Base-by-base conservation (phyloP, 1,140 invertebrate species). In the Drosophila kanapiae region DNA sequence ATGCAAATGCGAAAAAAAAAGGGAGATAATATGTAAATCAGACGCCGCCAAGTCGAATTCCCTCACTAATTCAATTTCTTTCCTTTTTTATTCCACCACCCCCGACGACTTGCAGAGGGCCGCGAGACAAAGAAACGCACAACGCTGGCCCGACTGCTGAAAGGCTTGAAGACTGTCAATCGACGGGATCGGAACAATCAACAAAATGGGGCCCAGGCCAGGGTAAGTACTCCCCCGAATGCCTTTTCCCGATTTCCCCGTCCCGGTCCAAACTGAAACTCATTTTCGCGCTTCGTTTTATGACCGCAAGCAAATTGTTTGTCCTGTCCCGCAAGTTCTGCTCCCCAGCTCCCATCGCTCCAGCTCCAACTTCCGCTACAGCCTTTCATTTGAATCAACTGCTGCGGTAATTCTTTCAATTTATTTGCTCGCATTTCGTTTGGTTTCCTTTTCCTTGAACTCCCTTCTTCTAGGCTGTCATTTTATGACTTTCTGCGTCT, bases 151-250 rank as follows among this genome's bases (percentile, higher is more conserved):
- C 85, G 92, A 51, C 75, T 93, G 63, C 72, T 93, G 75, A 93
- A 93, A 81, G 92, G 92, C 72, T 87, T 93, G 63, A 93, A 92
- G 79, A 93, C 92, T 81, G 92, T 93, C 76, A 93, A 93, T 93
- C 92, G 92, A 76, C 78, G 92, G 78, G 92, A 93, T 92, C 90
- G 92, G 70, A 93, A 83, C 82, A 87, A 92, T 85, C 91, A 93
- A 82, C 88, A 91, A 53, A 82, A 92, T 81, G 84, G 80, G 62
- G 84, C 91, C 45, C 92, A 93, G 78, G 90, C 91, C 35, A 91
- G 92, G 83, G 92, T 93, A 92, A 92, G 92, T 86, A 63, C 53
- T 53, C 38, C 13, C 57, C 38, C 45, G 33, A 31, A 49, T 27
- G 49, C 29, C 29, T 37, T 11, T 43, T 10, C 14, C 40, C 37